Base-by-base conservation (phyloP, 1,140 invertebrate species). In the Augochlora pura region DNA sequence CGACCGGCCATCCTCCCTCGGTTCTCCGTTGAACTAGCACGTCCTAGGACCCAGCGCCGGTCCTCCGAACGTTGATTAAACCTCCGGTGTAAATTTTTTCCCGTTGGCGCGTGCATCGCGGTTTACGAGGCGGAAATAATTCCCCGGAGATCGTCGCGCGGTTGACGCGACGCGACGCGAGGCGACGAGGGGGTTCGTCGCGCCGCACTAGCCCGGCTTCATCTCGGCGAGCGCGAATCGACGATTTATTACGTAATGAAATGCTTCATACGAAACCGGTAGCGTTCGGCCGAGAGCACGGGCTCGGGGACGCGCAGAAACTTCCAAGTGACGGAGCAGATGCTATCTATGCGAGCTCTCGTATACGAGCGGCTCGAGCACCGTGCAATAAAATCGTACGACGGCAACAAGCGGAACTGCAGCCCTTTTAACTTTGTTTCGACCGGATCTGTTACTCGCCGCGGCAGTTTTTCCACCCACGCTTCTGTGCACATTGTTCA, bases 371-470 rank as follows among this genome's bases (percentile, higher is more conserved):
- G 83, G 7, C 14, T 9, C 52, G 85, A 86, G 84, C 77, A 82
- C 83, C 70, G 69, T 77, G 73, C 84, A 86, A 86, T 86, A 86
- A 86, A 86, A 86, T 80, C 49, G 49, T 74, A 81, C 84, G 81
- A 75, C 67, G 80, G 64, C 65, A 59, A 9, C 27, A 5, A 27
- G 10, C 38, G 57, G 54, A 63, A 80, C 85, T 76, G 80, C 70
- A 59, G 72, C 23, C 62, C 69, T 66, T 52, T 72, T 86, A 83
- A 86, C 84, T 86, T 85, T 79, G 75, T 86, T 86, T 85, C 68
- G 42, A 21, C 32, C 10, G 8, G 46, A 57, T 54, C 49, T 23
- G 52, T 71, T 74, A 49, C 42, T 49, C 46, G 18, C 23, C 3
- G 5, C 21, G 21, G 32, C 10, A n/a, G 7, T 84, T 84, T 79